These are phyloP conservation scores for Agapornis roseicollis DNA, from an alignment of 2,113 vertebrate genomes.

Conservation along the genomic window DNA sequence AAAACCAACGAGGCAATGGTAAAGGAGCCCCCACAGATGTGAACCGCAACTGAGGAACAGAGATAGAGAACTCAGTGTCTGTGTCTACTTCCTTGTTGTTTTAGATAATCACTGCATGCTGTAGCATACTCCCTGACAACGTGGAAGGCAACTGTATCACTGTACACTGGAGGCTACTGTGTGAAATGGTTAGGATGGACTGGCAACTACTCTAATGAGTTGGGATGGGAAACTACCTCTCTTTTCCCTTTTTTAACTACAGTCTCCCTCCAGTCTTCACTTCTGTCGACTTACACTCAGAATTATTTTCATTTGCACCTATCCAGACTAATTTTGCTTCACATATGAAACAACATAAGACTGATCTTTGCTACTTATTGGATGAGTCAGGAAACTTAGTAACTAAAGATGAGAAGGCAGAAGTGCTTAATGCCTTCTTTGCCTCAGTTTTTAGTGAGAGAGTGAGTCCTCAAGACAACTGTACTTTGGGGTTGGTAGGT, in stretches of 20 bases:
- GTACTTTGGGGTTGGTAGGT: too few species aligned
- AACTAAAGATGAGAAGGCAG: too few species aligned
- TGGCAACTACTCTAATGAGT: neutral
- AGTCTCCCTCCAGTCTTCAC: neutral
- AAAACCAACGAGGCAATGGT: neutral
- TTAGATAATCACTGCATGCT: neutral
- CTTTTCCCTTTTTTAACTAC: neutral
- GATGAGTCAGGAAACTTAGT: too few species aligned
- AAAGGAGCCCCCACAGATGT: neutral
- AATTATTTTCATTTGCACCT: neutral
- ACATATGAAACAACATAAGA: rapidly evolving
- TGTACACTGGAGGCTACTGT: neutral
- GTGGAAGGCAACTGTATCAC: neutral
- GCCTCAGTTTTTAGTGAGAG: too few species aligned
- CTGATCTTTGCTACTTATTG: too few species aligned
- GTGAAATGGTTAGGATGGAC: neutral
- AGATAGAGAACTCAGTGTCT: neutral
- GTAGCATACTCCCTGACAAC: neutral
- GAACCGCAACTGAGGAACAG: neutral
- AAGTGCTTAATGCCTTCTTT: too few species aligned
- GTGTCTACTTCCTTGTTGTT: neutral
- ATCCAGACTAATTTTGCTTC: neutral
- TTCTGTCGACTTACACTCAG: neutral
- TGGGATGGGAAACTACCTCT: neutral
- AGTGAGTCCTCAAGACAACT: too few species aligned